These are phyloP conservation scores for Aphidius ervi DNA, from an alignment of 1,140 invertebrate genomes.

Conservation along the genomic window DNA sequence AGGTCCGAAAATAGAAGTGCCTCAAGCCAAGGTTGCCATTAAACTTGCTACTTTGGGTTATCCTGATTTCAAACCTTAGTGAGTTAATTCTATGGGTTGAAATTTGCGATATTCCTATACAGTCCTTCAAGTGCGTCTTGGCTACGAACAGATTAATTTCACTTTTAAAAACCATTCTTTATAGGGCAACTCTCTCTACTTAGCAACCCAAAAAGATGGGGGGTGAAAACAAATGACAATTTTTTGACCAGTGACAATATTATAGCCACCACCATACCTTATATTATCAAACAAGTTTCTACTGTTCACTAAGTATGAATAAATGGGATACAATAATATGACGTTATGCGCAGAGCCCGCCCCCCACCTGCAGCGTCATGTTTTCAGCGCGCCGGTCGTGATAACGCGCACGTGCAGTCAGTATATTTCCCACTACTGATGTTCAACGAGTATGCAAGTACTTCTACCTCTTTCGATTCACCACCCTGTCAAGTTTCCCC, in stretches of 20 bases:
- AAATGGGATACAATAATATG: no score
- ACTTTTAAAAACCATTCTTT: no score
- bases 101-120: constrained; percentile 11
- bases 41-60: constrained; percentile 49
- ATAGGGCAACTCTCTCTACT: no score
- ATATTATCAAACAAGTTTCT: no score
- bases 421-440: neutral
- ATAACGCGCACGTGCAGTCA: constrained; percentile 17
- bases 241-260: no score
- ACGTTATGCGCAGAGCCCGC: constrained; percentile 47
- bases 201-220: no score
- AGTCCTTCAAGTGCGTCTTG: neutral
- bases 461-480: constrained; percentile 23
- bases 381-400: constrained; percentile 42
- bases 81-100: constrained; percentile 3
- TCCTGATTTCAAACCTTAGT: constrained; percentile 20
- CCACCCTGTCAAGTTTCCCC: constrained; percentile 39
- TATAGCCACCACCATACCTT: no score
- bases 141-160: no score
- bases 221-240: no score
- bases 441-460: neutral
- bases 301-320: no score
- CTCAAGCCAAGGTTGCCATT: constrained; percentile 49
- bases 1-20: constrained; percentile 53
- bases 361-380: constrained; percentile 46